Evolutionary conservation across 1,140 invertebrate species (phyloP), one percentile per base, ranked within the genome.

Genomic region (Drosophila repleta): DNA sequence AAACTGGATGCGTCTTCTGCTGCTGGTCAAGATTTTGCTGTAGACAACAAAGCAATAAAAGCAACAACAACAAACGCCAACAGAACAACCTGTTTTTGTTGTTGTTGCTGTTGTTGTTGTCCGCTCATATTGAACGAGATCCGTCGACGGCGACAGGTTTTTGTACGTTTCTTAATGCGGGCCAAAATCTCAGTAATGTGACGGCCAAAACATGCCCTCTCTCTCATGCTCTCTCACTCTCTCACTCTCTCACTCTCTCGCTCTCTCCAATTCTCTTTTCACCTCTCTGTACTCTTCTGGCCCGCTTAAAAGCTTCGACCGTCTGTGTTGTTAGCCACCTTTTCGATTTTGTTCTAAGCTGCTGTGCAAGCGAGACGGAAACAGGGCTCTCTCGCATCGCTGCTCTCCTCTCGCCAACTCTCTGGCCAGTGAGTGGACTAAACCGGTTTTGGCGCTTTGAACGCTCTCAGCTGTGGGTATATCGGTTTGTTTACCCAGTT

Each of bases 81-180:
- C 21, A 81, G 77, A 85, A 85, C 81, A 85, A 85, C 81, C 81
- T 85, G 81, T 85, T 81, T 82, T 83, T 82, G 29, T 29, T 29
- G 29, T 29, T 29, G 29, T 29, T 8, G 2, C 74, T 74, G 74
- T 66, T 48, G 10, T 21, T 46, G 4, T 21, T n/a, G 45, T 21
- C 21, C 39, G 17, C 15, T 48, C 66, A 18, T 17, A 68, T 73
- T 68, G 52, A 65, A 53, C 63, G 65, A 66, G 55, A 48, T 71
- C 43, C 78, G 58, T 63, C 52, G 58, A 61, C 64, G 58, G 70
- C 79, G 79, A 83, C 79, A 83, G 80, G 80, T 83, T 83, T 83
- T 72, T 83, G n/a, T 74, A 63, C 79, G 63, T 70, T 74, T 60
- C 58, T 74, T 68, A 74, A 74, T 74, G 81, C 81, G 82, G 78